These are phyloP conservation scores for Baronia brevicornis DNA, from an alignment of 2,888 invertebrate genomes.

Conservation along the genomic window DNA sequence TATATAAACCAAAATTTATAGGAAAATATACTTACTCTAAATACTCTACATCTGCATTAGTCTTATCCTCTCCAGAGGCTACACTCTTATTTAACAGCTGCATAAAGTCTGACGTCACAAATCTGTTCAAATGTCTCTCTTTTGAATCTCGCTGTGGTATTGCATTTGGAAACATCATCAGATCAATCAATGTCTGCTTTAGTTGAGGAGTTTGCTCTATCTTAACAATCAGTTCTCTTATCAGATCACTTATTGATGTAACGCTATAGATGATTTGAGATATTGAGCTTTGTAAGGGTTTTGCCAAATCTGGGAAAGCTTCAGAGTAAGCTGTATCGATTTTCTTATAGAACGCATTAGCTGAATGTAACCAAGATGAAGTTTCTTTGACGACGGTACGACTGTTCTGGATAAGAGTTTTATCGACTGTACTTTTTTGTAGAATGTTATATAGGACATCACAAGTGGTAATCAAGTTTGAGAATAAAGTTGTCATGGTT, in stretches of 20 bases:
- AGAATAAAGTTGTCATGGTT: slow-evolving; percentile 36
- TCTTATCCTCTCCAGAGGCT: slow-evolving; percentile 26
- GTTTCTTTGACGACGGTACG: slow-evolving; percentile 54
- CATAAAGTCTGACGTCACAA: slow-evolving; percentile 48
- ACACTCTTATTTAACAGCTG: slow-evolving; percentile 44
- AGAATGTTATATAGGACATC: slow-evolving; percentile 31
- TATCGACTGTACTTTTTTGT: slow-evolving; percentile 24
- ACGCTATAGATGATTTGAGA: slow-evolving; percentile 80
- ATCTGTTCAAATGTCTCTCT: slow-evolving; percentile 59
- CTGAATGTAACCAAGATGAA: slow-evolving; percentile 69
- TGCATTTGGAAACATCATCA: slow-evolving; percentile 68
- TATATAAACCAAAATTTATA: too few species aligned
- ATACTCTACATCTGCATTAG: slow-evolving; percentile 49
- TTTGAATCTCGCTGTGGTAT: slow-evolving; percentile 32
- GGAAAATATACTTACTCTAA: slow-evolving; percentile 61
- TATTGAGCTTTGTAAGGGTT: slow-evolving; percentile 81
- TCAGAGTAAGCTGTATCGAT: slow-evolving; percentile 72
- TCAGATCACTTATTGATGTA: slow-evolving; percentile 69
- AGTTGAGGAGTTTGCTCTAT: slow-evolving; percentile 41
- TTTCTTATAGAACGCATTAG: slow-evolving; percentile 72
- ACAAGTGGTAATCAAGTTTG: slow-evolving; percentile 33
- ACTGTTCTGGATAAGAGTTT: slow-evolving; percentile 29
- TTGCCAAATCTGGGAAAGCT: slow-evolving; percentile 86
- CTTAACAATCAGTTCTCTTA: slow-evolving; percentile 59
- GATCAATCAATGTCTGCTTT: slow-evolving; percentile 45